Evolutionary conservation across 2,113 vertebrate genomes (phyloP).

Genomic region (Myotis yumanensis): DNA sequence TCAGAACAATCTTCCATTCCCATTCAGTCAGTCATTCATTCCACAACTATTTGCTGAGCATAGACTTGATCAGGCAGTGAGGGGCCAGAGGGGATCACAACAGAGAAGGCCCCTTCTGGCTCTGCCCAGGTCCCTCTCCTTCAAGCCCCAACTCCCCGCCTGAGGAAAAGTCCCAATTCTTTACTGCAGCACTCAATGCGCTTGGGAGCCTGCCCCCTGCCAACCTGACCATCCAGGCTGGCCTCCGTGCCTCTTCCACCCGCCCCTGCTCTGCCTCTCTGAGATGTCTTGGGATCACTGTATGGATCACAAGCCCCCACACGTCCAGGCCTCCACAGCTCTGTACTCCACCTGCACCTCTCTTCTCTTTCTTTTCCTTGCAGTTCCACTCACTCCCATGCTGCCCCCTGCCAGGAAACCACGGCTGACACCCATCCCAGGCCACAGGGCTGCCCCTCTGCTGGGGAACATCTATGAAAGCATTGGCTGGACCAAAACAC

Average conservation of each 20-base stretch:
- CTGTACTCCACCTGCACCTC: too few species aligned
- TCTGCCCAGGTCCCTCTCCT: background rate
- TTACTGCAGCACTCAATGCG: background rate
- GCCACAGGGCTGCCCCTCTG: background rate
- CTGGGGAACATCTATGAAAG: background rate
- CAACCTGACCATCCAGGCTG: background rate
- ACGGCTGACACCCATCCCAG: background rate
- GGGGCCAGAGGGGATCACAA: background rate
- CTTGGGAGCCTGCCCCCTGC: background rate
- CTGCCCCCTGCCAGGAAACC: background rate
- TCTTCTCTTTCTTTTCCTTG: background rate
- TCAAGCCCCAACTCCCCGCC: background rate
- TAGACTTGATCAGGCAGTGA: background rate
- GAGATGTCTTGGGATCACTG: accelerated
- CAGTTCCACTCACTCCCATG: background rate
- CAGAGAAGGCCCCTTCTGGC: background rate
- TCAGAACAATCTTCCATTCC: background rate
- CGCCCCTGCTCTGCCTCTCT: background rate
- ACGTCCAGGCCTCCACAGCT: accelerated
- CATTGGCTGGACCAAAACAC: background rate
- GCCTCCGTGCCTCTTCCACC: background rate
- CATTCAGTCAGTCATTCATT: background rate
- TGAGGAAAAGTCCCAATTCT: background rate
- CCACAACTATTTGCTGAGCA: background rate
- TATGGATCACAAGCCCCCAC: accelerated